These are phyloP conservation scores for Rhinoderma darwinii DNA, from an alignment of 2,113 vertebrate genomes.

Conservation along the genomic window DNA sequence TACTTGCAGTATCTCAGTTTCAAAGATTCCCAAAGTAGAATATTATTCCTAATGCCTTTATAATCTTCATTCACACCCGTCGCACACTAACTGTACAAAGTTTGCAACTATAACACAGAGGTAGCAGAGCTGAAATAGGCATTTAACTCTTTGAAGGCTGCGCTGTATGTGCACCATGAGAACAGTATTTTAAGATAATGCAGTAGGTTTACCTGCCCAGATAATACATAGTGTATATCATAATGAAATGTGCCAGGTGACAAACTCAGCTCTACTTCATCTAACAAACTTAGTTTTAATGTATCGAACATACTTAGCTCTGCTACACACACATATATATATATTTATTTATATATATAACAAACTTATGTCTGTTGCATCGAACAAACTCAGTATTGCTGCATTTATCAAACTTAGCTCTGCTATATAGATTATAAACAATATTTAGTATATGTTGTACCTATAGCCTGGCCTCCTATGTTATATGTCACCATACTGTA, in stretches of 20 bases:
- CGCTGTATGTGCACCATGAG: background rate
- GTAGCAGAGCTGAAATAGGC: background rate
- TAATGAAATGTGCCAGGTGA: background rate
- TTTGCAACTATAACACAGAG: background rate
- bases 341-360: too few relatives aligned
- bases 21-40: background rate
- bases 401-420: background rate
- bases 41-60: background rate
- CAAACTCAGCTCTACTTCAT: background rate
- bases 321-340: too few relatives aligned
- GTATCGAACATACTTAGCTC: background rate
- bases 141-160: background rate
- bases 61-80: background rate
- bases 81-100: background rate
- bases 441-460: background rate
- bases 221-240: background rate
- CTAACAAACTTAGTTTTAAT: too few relatives aligned
- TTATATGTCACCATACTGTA: background rate
- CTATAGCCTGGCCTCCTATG: background rate
- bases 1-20: conserved; percentile 28
- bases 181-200: background rate
- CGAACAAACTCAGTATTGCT: too few relatives aligned
- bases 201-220: background rate
- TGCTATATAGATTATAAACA: background rate
- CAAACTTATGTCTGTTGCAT: background rate